Percentiles rank a stretch among this genome's conserved stretches.
These are phyloP conservation scores for Morone chrysops DNA, from an alignment of 2,113 vertebrate genomes.

Conservation along the genomic window DNA sequence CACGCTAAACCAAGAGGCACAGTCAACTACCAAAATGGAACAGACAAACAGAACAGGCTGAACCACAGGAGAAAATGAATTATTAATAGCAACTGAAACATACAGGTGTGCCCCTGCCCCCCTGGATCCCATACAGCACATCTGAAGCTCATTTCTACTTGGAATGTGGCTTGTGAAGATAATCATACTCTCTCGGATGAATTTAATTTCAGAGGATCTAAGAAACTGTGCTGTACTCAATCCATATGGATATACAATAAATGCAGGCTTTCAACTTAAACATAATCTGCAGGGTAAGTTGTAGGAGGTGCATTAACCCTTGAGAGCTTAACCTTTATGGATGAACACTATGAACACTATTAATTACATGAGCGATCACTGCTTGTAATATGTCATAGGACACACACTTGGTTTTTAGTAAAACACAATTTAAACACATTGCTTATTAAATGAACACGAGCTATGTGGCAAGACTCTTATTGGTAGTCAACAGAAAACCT, in stretches of 20 bases:
- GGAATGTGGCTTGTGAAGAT: constrained; percentile 27
- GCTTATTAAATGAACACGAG: neutral
- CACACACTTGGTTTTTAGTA: neutral
- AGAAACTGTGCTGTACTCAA: constrained; percentile 2
- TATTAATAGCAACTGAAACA: constrained; percentile 23
- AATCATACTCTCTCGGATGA: constrained; percentile 21
- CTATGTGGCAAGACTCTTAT: neutral
- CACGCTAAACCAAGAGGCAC: neutral
- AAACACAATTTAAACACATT: neutral
- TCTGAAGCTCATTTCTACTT: constrained; percentile 22
- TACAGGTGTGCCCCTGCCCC: neutral
- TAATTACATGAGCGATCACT: neutral
- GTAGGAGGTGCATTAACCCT: neutral
- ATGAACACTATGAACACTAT: neutral
- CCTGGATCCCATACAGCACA: neutral
- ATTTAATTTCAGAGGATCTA: constrained; percentile 32
- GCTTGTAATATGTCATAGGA: neutral
- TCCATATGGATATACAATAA: neutral
- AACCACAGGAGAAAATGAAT: constrained; percentile 8
- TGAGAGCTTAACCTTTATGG: neutral
- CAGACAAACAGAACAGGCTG: constrained; percentile 14
- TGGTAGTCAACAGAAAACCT: constrained; percentile 4
- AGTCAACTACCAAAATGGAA: constrained; percentile 21
- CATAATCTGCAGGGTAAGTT: constrained; percentile 5
- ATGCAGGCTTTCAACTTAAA: neutral